phyloP scores from a whole-genome alignment of 2,888 invertebrate species.

The Anthoptus insignis region DNA sequence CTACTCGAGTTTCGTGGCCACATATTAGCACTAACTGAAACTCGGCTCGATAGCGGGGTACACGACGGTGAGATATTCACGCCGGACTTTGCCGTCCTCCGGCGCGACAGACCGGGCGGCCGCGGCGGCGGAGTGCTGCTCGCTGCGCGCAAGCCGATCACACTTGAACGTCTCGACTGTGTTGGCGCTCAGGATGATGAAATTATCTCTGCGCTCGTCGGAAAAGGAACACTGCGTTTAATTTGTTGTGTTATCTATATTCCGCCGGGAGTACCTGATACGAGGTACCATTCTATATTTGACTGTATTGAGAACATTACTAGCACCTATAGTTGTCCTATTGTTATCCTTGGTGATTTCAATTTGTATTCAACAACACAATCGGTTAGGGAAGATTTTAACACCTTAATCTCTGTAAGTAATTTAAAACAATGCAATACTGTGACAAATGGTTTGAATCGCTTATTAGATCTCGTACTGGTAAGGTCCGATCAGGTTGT shows the following conservation, averaged over 20 bases:
- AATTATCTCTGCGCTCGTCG: neutral
- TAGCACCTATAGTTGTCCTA: neutral
- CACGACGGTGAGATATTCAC: neutral
- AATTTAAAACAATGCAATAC: slow-evolving; percentile 2
- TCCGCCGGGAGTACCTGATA: no score
- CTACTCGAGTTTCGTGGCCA: slow-evolving; percentile 1
- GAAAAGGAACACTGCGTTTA: neutral
- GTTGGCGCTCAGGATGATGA: neutral
- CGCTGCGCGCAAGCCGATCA: neutral
- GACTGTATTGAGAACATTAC: neutral
- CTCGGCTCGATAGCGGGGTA: neutral
- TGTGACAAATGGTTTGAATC: neutral
- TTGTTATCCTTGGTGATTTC: slow-evolving; percentile 4
- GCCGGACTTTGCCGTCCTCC: neutral
- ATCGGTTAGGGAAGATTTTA: no score
- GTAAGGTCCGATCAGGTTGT: neutral
- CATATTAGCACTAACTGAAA: neutral
- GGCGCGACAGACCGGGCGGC: slow-evolving; percentile 28
- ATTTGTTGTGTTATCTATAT: neutral
- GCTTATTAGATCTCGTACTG: neutral
- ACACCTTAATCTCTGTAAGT: no score
- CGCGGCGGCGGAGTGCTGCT: slow-evolving; percentile 6
- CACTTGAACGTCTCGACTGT: neutral
- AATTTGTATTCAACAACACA: slow-evolving; percentile 4
- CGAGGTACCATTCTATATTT: neutral